Conservation (phyloP, 2,888 invertebrate species). For the Drosophila mulleri region DNA sequence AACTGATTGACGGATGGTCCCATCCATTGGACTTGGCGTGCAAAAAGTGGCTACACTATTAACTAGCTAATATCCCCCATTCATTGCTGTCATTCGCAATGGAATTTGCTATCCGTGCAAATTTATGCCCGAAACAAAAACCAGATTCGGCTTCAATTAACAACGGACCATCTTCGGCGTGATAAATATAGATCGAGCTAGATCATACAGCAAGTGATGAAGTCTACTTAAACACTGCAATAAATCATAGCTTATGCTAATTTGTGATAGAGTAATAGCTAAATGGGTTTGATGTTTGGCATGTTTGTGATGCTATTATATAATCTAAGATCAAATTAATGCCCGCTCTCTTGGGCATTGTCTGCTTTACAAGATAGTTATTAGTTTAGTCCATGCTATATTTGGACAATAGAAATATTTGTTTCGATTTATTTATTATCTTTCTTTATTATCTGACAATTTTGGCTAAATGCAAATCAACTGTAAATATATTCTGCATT, state of each 20-base stretch:
- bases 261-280: background rate
- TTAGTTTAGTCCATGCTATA: slow-evolving; percentile 6
- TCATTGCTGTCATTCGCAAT: slow-evolving; percentile 35
- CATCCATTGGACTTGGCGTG: background rate
- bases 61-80: background rate
- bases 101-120: slow-evolving; percentile 35
- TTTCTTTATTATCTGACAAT: slow-evolving; percentile 42
- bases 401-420: background rate
- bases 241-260: slow-evolving; percentile 20
- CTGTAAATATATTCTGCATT: slow-evolving; percentile 48
- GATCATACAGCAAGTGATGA: slow-evolving; percentile 22
- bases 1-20: slow-evolving; percentile 32
- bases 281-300: background rate
- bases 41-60: slow-evolving; percentile 4
- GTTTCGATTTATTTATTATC: slow-evolving; percentile 22
- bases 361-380: slow-evolving; percentile 30
- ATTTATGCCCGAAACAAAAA: slow-evolving; percentile 45
- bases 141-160: slow-evolving; percentile 39
- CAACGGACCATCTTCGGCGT: background rate
- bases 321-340: background rate
- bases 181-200: slow-evolving; percentile 10
- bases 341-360: slow-evolving; percentile 20
- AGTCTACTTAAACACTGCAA: background rate
- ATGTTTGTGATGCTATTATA: background rate
- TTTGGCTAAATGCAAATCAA: slow-evolving; percentile 60